Conservation (phyloP, 2,888 invertebrate genomes). For the Drosophila conformis region DNA sequence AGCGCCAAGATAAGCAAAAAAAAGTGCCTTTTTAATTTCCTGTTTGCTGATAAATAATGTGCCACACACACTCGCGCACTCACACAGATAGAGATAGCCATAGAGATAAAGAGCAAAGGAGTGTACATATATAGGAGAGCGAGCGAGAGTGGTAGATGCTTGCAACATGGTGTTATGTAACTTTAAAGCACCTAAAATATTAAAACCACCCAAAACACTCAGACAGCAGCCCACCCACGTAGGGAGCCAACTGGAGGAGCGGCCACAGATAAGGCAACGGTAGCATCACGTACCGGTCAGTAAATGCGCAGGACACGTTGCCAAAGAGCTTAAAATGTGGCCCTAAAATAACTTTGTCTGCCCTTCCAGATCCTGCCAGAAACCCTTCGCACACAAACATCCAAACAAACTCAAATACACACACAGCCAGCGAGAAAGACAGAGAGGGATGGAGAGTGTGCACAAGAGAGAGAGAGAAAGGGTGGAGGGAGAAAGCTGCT, state of each 20-base stretch:
- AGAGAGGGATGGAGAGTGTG: not conserved
- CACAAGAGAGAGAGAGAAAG: not conserved
- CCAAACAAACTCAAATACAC: conserved; percentile 36
- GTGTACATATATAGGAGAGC: not conserved
- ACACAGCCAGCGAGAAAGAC: not conserved
- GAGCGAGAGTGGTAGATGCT: conserved; percentile 24
- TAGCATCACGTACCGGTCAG: conserved; percentile 57
- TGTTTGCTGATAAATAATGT: conserved; percentile 80
- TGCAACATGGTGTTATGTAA: conserved; percentile 64
- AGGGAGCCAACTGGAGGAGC: conserved; percentile 57
- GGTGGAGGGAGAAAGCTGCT: conserved; percentile 29
- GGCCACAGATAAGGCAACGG: conserved; percentile 66
- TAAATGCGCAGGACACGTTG: conserved; percentile 75
- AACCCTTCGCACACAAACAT: conserved; percentile 27
- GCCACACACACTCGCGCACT: conserved; percentile 26
- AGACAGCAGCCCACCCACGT: conserved; percentile 36
- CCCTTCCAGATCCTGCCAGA: conserved; percentile 54
- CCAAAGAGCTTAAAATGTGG: conserved; percentile 79
- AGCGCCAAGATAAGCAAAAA: conserved; percentile 77
- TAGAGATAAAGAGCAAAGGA: conserved; percentile 26
- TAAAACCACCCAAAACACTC: conserved; percentile 69
- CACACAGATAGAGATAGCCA: conserved; percentile 6
- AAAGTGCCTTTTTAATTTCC: conserved; percentile 72
- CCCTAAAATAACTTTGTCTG: conserved; percentile 78
- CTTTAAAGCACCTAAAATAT: conserved; percentile 78